phyloP scores from a whole-genome alignment of 2,888 invertebrate genomes.

The Actias luna region DNA sequence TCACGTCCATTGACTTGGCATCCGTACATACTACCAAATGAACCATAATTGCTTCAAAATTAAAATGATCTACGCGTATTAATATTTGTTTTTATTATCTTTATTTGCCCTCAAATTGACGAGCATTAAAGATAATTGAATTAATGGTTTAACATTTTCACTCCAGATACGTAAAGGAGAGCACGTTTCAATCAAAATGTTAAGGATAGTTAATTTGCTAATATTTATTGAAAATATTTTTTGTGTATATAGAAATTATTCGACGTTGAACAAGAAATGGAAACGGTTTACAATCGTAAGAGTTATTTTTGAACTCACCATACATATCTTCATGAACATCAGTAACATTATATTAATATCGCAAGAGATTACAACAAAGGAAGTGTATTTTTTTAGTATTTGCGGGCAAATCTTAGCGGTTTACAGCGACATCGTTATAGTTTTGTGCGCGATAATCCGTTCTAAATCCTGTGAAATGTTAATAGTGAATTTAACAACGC shows the following conservation, averaged over 20 bases:
- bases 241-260: conserved; percentile 11
- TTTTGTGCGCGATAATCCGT: neutral
- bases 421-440: neutral
- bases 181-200: conserved; percentile 2
- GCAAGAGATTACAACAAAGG: neutral
- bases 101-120: neutral
- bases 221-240: conserved; percentile 11
- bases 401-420: neutral
- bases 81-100: neutral
- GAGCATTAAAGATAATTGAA: neutral
- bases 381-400: neutral
- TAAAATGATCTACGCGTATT: no score
- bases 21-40: no score
- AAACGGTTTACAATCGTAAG: neutral
- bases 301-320: neutral
- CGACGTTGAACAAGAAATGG: neutral
- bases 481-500: neutral
- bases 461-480: neutral
- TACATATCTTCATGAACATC: neutral
- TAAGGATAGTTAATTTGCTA: neutral
- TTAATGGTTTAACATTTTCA: neutral
- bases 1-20: no score
- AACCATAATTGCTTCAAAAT: no score
- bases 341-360: neutral
- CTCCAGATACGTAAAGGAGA: neutral